A percentile compares a stretch with the other conserved stretches of the same genome.
Evolutionary conservation across 2,113 vertebrate genomes (phyloP).

Genomic region (zebrafish (Danio rerio)): DNA sequence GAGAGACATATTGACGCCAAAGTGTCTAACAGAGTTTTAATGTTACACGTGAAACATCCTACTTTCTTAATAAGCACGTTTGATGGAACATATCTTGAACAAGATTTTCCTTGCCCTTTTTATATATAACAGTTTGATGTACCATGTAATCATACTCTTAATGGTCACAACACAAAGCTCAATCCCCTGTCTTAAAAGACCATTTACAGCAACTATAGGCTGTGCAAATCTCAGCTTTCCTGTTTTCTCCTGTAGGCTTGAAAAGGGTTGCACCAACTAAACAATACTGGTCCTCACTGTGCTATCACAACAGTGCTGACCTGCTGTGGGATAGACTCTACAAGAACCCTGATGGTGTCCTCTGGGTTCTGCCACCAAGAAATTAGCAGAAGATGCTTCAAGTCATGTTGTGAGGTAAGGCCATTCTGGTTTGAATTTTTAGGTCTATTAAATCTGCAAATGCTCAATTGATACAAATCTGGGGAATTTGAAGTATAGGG

Average conservation of each 20-base stretch:
- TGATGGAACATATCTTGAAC: neutral
- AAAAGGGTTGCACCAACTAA: neutral
- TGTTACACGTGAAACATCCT: neutral
- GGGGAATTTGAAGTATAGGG: too few species aligned
- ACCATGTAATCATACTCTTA: neutral
- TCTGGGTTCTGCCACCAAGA: too few species aligned
- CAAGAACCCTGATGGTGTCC: too few species aligned
- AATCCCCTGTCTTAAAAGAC: neutral
- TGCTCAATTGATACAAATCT: too few species aligned
- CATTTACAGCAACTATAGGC: neutral
- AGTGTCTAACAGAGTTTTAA: neutral
- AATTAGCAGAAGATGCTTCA: too few species aligned
- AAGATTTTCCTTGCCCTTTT: neutral
- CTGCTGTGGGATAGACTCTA: too few species aligned
- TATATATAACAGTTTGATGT: neutral
- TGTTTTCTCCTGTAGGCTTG: neutral
- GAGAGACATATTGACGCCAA: conserved; percentile 40
- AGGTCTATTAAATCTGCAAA: too few species aligned
- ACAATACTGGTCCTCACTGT: too few species aligned
- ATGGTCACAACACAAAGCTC: conserved; percentile 11
- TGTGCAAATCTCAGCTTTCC: neutral
- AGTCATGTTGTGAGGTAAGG: too few species aligned
- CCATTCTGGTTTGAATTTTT: too few species aligned
- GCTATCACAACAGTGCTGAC: too few species aligned
- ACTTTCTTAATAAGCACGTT: neutral